Conservation (phyloP, 2,797 vertebrate genomes). For the Craterocephalus amniculus region DNA sequence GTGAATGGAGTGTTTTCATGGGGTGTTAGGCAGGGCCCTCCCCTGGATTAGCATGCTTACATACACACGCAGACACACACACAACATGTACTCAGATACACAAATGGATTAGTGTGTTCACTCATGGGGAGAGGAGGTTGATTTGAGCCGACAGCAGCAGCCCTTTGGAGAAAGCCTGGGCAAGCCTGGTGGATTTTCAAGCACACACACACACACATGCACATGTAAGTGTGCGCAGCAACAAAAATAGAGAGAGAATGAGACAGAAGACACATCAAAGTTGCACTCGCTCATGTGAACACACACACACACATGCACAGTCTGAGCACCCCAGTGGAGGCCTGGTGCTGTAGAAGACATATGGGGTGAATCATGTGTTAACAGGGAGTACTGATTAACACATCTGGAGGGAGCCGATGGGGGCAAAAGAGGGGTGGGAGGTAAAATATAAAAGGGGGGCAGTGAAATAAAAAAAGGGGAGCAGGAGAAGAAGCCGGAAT, state of each 20-base stretch:
- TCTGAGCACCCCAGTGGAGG: slow-evolving; percentile 70
- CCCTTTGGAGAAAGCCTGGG: slow-evolving; percentile 82
- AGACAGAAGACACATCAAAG: slow-evolving; percentile 66
- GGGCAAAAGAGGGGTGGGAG: slow-evolving; percentile 29
- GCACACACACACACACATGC: slow-evolving; percentile 31
- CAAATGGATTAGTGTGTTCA: slow-evolving; percentile 91
- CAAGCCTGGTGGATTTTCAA: slow-evolving; percentile 76
- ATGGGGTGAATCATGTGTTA: slow-evolving; percentile 93
- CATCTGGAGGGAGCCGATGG: slow-evolving; percentile 86
- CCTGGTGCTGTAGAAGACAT: slow-evolving; percentile 83
- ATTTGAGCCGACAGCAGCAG: slow-evolving; percentile 90
- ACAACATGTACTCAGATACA: slow-evolving; percentile 79
- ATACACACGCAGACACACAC: slow-evolving; percentile 70
- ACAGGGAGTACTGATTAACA: slow-evolving; percentile 95
- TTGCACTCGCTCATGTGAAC: slow-evolving; percentile 65
- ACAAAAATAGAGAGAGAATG: slow-evolving; percentile 68
- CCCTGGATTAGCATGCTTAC: slow-evolving; percentile 88
- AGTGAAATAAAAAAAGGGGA: slow-evolving; percentile 26
- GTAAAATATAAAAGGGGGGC: slow-evolving; percentile 4
- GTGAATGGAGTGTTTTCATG: slow-evolving; percentile 95
- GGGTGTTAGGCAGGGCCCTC: slow-evolving; percentile 87
- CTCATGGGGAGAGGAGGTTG: slow-evolving; percentile 93
- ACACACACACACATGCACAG: slow-evolving; percentile 42
- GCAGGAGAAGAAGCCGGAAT: slow-evolving; percentile 27
- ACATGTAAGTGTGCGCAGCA: slow-evolving; percentile 61